phyloP scores from a whole-genome alignment of 2,797 vertebrate genomes.

The Notolabrus celidotus region DNA sequence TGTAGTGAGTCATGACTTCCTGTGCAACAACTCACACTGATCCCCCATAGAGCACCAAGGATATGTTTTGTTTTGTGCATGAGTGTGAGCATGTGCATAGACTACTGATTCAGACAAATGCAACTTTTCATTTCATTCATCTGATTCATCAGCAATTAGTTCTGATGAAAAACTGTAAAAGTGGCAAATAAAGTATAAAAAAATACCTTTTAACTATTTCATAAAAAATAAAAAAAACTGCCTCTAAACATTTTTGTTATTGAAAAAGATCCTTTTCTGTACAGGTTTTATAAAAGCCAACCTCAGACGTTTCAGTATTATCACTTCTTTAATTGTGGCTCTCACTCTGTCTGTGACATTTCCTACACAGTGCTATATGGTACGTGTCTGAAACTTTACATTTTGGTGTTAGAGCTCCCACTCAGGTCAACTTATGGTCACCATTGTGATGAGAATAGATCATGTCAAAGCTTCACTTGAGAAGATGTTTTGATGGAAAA shows the following conservation, averaged over 20 bases:
- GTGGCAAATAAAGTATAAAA: neutral
- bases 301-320: neutral
- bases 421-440: conserved; percentile 3
- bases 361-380: conserved; percentile 14
- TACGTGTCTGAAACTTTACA: conserved; percentile 7
- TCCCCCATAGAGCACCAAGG: conserved; percentile 22
- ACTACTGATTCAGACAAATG: neutral
- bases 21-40: conserved; percentile 53
- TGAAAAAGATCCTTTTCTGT: too few species aligned
- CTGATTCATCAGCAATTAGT: neutral
- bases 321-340: conserved; percentile 30
- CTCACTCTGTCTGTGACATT: conserved; percentile 25
- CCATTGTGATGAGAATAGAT: conserved; percentile 22
- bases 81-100: conserved; percentile 4
- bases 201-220: too few species aligned
- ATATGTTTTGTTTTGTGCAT: conserved; percentile 11
- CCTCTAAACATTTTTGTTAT: too few species aligned
- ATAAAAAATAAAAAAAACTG: too few species aligned
- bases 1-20: conserved; percentile 77
- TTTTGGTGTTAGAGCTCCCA: conserved; percentile 23
- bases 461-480: neutral
- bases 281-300: neutral
- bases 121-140: neutral
- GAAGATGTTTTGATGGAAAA: conserved; percentile 16
- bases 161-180: neutral